Conservation (phyloP, 1,140 invertebrate genomes). For the Diachasmimorpha longicaudata region DNA sequence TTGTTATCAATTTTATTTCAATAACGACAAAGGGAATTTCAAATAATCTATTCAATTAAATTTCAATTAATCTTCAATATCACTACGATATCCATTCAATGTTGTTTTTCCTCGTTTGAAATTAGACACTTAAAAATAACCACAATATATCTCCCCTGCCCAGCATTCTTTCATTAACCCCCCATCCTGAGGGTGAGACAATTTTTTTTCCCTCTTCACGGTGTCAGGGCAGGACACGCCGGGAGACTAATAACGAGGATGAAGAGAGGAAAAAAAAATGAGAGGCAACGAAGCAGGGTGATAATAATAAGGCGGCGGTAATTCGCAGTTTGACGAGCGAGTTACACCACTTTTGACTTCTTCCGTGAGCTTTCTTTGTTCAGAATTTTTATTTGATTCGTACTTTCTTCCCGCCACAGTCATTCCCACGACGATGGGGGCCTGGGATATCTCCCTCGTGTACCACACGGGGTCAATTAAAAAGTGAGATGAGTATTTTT, state of each 20-base stretch:
- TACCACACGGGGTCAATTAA: slow-evolving; percentile 3
- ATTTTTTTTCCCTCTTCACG: neutral
- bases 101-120: neutral
- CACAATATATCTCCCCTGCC: slow-evolving; percentile 16
- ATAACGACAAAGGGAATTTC: too few species aligned
- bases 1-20: too few species aligned
- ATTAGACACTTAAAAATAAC: slow-evolving; percentile 11
- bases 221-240: slow-evolving; percentile 5
- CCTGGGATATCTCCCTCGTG: slow-evolving; percentile 18
- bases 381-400: slow-evolving; percentile 6
- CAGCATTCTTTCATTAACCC: slow-evolving; percentile 29
- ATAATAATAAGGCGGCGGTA: slow-evolving; percentile 55
- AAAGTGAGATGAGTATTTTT: slow-evolving; percentile 11
- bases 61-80: too few species aligned
- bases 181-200: neutral
- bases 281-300: slow-evolving; percentile 46
- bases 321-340: slow-evolving; percentile 59
- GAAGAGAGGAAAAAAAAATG: slow-evolving; percentile 32
- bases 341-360: slow-evolving; percentile 35
- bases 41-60: too few species aligned
- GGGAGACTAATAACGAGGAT: slow-evolving; percentile 13
- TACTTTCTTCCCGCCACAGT: neutral
- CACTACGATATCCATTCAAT: too few species aligned
- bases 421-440: neutral
- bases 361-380: neutral